Evolutionary conservation across 2,113 vertebrate species (phyloP).

Genomic region (Varanus komodoensis): DNA sequence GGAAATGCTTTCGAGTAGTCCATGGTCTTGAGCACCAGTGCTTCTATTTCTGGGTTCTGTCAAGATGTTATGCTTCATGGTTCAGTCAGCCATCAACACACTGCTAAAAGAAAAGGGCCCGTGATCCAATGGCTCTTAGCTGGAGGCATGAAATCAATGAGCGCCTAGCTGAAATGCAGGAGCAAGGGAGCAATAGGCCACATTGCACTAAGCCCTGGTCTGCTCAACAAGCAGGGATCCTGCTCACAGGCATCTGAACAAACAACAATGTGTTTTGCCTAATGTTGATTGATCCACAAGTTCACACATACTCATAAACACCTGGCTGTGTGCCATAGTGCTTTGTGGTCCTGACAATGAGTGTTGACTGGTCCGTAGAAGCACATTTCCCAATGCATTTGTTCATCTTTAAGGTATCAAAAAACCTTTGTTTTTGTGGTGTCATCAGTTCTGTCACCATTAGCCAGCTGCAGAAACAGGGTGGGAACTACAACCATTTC

Average conservation of each 20-base stretch:
- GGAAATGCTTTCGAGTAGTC: slow-evolving; percentile 16
- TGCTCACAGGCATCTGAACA: background rate
- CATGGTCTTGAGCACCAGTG: slow-evolving; percentile 8
- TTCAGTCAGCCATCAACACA: background rate
- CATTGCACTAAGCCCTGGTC: background rate
- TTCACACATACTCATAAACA: background rate
- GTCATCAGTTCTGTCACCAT: too few relatives aligned
- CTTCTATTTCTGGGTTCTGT: slow-evolving; percentile 22
- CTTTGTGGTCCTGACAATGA: background rate
- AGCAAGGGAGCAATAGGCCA: too few relatives aligned
- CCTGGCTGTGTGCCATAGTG: background rate
- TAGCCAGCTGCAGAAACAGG: too few relatives aligned
- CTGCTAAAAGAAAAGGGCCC: background rate
- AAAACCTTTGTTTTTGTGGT: too few relatives aligned
- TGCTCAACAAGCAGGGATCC: background rate
- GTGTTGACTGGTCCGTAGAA: background rate
- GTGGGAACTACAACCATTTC: too few relatives aligned
- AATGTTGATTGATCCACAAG: background rate
- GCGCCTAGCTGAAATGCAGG: background rate
- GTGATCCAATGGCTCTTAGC: background rate
- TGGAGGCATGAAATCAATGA: background rate
- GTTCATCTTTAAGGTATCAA: too few relatives aligned
- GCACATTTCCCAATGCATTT: background rate
- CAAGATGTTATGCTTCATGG: background rate
- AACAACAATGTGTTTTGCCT: background rate